Percentiles rank a stretch among this genome's conserved stretches.
phyloP scores from a whole-genome alignment of 2,797 vertebrate species.

The Chaenodraco wilsoni region DNA sequence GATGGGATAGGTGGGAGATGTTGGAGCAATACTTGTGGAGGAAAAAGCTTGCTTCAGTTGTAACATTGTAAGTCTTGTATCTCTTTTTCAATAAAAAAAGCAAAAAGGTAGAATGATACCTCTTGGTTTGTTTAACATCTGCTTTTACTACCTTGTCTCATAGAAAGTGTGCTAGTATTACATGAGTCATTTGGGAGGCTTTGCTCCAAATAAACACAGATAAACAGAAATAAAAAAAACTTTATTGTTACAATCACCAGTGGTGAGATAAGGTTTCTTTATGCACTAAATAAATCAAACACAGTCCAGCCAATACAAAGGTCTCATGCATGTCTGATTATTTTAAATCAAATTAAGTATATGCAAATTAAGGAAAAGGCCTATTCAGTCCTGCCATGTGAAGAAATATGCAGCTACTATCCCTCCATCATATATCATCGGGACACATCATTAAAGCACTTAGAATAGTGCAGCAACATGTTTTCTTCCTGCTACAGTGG shows the following conservation, averaged over 20 bases:
- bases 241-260: not conserved
- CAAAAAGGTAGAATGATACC: no score
- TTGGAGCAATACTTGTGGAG: no score
- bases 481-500: not conserved
- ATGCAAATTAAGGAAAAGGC: not conserved
- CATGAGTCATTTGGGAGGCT: not conserved
- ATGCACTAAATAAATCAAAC: no score
- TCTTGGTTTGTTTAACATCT: not conserved
- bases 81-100: no score
- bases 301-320: no score
- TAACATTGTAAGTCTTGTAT: no score
- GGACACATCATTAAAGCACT: not conserved
- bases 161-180: not conserved
- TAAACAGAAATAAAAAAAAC: not conserved
- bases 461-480: not conserved
- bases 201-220: conserved; percentile 14
- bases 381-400: not conserved
- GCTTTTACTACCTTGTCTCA: not conserved
- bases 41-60: no score
- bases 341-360: not conserved
- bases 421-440: conserved; percentile 6
- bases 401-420: not conserved
- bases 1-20: no score
- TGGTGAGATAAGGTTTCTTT: not conserved
- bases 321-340: not conserved